Base-by-base conservation (phyloP, 2,113 vertebrate genomes). In the Nansenia antarctica region DNA sequence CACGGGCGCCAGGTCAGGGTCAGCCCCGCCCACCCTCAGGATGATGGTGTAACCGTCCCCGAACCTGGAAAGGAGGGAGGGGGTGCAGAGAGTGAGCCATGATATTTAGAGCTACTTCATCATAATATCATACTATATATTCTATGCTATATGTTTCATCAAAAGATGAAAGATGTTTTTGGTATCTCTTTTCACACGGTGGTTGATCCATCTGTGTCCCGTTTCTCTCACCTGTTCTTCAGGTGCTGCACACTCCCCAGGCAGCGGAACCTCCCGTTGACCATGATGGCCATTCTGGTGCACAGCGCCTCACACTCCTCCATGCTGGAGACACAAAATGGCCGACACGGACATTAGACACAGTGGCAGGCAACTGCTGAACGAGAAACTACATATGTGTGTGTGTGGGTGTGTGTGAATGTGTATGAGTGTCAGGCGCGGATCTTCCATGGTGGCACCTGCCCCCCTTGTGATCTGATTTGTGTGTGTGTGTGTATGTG, bases 251-350 rank as follows among this genome's bases (percentile, higher is more conserved):
- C 98, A 0, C 98, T 99, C 66, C 98, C 98, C 14, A 99, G 90
- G 83, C 98, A 99, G 62, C 94, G 88, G 91, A 99, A 99, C 75
- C 95, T 82, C 32, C 98, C 98, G 2, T 99, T 99, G 69, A 99
- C 98, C 98, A 99, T 99, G 78, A 99, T 98, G 0, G 98, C 96
- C 96, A 99, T 99, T 76, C 98, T 91, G 34, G 98, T 99, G 65
- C 97, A 99, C 35, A 99, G 85, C 0, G 98, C 98, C 88, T 99
- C 98, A 85, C 98, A 99, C 76, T 99, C 98, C 89, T 99, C 98
- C 97, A 99, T 99, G 65, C 98, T 99, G 89, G 7, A 52, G 26
- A 78, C 78, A 86, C 62, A 85, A 60, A 49, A 49, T n/a, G 45
- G 45, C 14, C 6, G 45, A 49, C n/a, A 49, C 39, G 18, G 39